Base-by-base conservation (phyloP, 2,888 invertebrate genomes). In the Lasioglossum pauxillum region DNA sequence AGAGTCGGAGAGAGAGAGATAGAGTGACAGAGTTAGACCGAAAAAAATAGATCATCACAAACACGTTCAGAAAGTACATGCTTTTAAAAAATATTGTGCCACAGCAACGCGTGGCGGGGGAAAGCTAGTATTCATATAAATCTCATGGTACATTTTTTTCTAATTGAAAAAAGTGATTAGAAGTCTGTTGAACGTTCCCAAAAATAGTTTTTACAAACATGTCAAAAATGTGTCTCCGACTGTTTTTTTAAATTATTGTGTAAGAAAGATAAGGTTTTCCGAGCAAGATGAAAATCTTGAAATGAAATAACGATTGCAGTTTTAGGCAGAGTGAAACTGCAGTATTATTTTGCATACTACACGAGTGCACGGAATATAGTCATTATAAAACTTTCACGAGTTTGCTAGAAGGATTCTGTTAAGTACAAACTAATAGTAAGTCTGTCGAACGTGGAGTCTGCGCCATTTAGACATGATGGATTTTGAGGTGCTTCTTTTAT, bases 401-500 rank as follows among this genome's bases (percentile, higher is more conserved):
- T 41, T 44, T 44, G 5, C 46, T 41, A 19, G 38, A 16, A 27
- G 49, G 16, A 73, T 53, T 23, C 44, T 8, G 12, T 60, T 44
- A 60, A 10, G 64, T 75, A 41, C n/a, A 71, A 71, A 71, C 41
- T 71, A 71, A 71, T 41, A n/a, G 71, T 71, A 41, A 69, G 35
- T 69, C 69, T 23, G 35, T 16, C 16, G 23, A 69, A 38, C 35
- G 38, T 8, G 35, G 35, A 69, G 69, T 5, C 69, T 69, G 7
- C 1, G 57, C 23, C 74, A 75, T 73, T 67, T 49, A 77, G 78
- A 49, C 46, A 69, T 57, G 75, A 84, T 83, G 60, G 77, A 60
- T 60, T 75, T 78, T 53, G 74, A 78, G 77, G 27, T 60, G 76
- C 53, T 41, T 75, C 84, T 46, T 41, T 71, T 31, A 75, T 60